phyloP scores from a whole-genome alignment of 2,888 invertebrate species.

The Dione vanillae region DNA sequence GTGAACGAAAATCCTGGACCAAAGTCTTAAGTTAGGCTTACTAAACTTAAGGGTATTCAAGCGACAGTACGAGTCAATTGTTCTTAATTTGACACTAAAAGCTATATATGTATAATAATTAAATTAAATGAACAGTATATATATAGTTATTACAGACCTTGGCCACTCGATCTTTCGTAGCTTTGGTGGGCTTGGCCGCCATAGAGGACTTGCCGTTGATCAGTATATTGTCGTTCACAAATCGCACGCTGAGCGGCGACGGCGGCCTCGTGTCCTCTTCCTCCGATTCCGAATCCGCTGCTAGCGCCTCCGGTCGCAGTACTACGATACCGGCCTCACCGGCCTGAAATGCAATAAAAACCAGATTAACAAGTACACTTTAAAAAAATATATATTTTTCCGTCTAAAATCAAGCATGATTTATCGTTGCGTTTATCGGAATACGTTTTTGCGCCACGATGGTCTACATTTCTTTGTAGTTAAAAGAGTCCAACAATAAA shows the following conservation, averaged over 20 bases:
- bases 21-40: no score
- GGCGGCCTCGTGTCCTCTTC: constrained; percentile 86
- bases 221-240: constrained; percentile 94
- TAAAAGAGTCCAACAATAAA: no score
- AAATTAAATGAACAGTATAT: neutral
- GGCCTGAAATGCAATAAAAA: constrained; percentile 51
- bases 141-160: constrained; percentile 74
- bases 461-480: no score
- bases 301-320: constrained; percentile 85
- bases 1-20: no score
- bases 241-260: constrained; percentile 92
- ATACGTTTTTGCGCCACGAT: no score
- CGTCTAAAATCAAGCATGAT: no score
- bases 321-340: constrained; percentile 77
- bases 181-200: constrained; percentile 82
- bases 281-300: constrained; percentile 62
- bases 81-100: no score
- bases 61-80: no score
- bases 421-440: no score
- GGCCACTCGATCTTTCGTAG: constrained; percentile 67
- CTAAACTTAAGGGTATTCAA: no score
- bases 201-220: constrained; percentile 95
- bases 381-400: no score
- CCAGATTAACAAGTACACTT: neutral
- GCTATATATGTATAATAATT: no score